Evolutionary conservation across 1,140 invertebrate genomes (phyloP).

Genomic region (Calliopsis andreniformis): DNA sequence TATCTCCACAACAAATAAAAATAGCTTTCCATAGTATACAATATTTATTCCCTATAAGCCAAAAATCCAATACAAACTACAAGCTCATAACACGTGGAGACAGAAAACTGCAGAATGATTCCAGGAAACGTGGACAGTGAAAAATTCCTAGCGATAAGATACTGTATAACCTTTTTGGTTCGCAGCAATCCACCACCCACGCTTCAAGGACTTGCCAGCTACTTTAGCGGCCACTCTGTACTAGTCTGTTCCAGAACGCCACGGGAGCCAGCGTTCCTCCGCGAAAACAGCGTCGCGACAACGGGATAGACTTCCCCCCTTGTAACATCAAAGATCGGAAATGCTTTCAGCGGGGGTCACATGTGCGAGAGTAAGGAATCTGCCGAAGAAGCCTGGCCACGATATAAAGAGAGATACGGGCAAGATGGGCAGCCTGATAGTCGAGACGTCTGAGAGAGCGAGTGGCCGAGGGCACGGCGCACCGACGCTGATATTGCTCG

Average conservation of each 20-base stretch:
- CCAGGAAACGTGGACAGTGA: too few relatives aligned
- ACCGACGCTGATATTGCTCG: conserved; percentile 76
- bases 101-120: too few relatives aligned
- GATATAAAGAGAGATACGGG: conserved; percentile 63
- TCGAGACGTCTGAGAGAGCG: conserved; percentile 67
- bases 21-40: too few relatives aligned
- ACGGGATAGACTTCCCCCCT: conserved; percentile 39
- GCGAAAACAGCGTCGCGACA: conserved; percentile 15
- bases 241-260: background rate
- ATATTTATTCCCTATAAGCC: too few relatives aligned
- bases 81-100: too few relatives aligned
- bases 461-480: conserved; percentile 64
- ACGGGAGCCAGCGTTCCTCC: background rate
- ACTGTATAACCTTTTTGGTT: too few relatives aligned
- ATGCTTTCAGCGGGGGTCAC: conserved; percentile 8
- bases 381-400: conserved; percentile 25
- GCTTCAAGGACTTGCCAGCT: too few relatives aligned
- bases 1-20: too few relatives aligned
- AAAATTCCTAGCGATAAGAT: too few relatives aligned
- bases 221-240: background rate
- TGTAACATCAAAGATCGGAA: conserved; percentile 60
- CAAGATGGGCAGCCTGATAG: conserved; percentile 67
- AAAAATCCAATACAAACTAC: too few relatives aligned
- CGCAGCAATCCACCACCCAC: too few relatives aligned
- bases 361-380: background rate